Evolutionary conservation across 1,140 invertebrate species (phyloP).

Genomic region (Drosophila sturtevanti): DNA sequence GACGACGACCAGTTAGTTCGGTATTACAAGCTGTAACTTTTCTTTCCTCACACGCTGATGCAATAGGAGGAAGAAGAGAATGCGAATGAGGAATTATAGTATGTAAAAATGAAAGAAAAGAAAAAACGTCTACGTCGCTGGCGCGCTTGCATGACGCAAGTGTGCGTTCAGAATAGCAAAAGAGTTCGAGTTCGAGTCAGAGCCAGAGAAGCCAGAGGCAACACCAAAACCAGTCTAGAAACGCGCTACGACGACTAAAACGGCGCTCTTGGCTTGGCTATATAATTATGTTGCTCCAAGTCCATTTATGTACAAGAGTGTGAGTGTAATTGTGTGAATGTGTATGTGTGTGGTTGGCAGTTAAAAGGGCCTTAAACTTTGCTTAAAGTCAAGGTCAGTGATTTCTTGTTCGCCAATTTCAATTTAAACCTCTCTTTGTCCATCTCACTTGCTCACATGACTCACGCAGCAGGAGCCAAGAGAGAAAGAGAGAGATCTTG

Average conservation of each 20-base stretch:
- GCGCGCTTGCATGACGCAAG: conserved; percentile 71
- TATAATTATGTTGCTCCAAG: conserved; percentile 59
- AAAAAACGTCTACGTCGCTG: conserved; percentile 66
- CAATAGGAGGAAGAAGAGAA: conserved; percentile 49
- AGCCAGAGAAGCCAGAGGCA: conserved; percentile 26
- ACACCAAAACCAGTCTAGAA: conserved; percentile 75
- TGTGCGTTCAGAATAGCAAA: conserved; percentile 60
- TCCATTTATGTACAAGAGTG: conserved; percentile 25
- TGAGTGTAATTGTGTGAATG: conserved; percentile 16
- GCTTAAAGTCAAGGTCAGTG: conserved; percentile 81
- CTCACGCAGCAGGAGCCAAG: conserved; percentile 40
- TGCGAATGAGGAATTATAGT: conserved; percentile 13
- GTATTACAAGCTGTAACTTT: conserved; percentile 44
- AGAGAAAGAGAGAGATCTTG: conserved; percentile 14
- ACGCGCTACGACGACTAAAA: conserved; percentile 35
- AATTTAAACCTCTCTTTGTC: conserved; percentile 46
- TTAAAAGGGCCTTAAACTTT: conserved; percentile 81
- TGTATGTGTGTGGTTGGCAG: conserved; percentile 46
- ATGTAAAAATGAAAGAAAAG: conserved; percentile 32
- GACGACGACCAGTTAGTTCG: conserved; percentile 37
- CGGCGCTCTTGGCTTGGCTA: conserved; percentile 47
- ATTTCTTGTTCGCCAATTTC: conserved; percentile 80
- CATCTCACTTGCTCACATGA: conserved; percentile 26
- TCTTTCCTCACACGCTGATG: conserved; percentile 52
- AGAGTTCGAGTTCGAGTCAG: conserved; percentile 12